Percentiles rank a stretch among this genome's conserved stretches.
These are phyloP conservation scores for Plutella xylostella DNA, from an alignment of 2,888 invertebrate species.

Conservation along the genomic window DNA sequence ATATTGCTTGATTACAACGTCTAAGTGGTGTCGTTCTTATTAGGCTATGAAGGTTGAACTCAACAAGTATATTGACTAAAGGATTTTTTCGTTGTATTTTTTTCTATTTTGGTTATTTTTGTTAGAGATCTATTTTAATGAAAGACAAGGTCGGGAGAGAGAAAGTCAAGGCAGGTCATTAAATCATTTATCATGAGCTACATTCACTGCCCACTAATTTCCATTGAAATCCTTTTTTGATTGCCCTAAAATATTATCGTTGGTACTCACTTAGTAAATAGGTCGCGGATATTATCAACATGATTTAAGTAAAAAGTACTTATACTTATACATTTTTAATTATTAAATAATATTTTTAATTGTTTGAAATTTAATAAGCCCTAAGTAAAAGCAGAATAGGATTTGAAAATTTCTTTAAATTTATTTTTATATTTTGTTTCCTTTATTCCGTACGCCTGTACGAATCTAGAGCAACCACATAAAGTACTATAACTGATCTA, in stretches of 20 bases:
- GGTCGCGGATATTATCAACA: too few relatives aligned
- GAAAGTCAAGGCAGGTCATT: not conserved
- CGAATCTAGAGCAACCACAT: not conserved
- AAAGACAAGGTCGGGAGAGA: not conserved
- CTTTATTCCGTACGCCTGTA: not conserved
- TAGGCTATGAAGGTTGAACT: not conserved
- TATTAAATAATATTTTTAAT: too few relatives aligned
- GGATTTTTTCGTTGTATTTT: not conserved
- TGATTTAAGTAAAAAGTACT: too few relatives aligned
- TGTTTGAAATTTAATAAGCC: too few relatives aligned
- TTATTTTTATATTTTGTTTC: not conserved
- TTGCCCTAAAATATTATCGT: too few relatives aligned
- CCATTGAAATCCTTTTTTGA: too few relatives aligned
- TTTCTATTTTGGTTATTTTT: not conserved
- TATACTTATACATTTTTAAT: too few relatives aligned
- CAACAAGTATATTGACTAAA: not conserved
- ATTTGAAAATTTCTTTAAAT: not conserved
- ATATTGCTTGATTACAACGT: constrained; percentile 67
- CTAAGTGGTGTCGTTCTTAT: constrained; percentile 16
- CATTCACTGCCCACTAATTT: too few relatives aligned
- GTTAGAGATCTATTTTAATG: not conserved
- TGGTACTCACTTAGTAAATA: too few relatives aligned
- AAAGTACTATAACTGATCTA: not conserved
- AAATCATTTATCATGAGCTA: not conserved
- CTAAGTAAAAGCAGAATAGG: not conserved